These are phyloP conservation scores for Uloborus diversus DNA, from an alignment of 1,140 invertebrate species.

Conservation along the genomic window DNA sequence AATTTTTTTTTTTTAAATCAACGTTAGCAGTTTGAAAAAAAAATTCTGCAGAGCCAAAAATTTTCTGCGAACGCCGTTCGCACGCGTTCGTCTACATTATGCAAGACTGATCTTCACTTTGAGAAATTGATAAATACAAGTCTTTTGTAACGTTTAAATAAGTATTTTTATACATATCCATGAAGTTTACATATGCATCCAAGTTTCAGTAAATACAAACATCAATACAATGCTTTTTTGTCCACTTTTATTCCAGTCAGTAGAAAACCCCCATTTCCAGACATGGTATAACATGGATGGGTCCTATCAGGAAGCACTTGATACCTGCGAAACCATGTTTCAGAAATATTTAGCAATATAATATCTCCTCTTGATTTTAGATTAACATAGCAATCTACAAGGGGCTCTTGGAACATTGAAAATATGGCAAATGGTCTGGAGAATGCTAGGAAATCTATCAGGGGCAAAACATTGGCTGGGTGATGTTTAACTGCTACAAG, in stretches of 20 bases:
- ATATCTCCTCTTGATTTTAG: conserved; percentile 76
- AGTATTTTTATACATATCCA: too few species aligned
- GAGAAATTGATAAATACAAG: too few species aligned
- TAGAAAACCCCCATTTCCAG: conserved; percentile 78
- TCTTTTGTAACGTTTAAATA: too few species aligned
- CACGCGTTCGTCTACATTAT: too few species aligned
- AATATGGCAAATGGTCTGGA: conserved; percentile 87
- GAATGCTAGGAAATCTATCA: conserved; percentile 79
- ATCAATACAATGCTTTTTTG: neutral
- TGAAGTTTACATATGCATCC: too few species aligned
- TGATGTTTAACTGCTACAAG: conserved; percentile 85
- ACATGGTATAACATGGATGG: conserved; percentile 84
- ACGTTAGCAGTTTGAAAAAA: too few species aligned
- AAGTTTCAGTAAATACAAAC: neutral
- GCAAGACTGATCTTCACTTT: too few species aligned
- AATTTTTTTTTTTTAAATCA: too few species aligned
- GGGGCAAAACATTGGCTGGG: conserved; percentile 78
- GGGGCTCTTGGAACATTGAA: conserved; percentile 76
- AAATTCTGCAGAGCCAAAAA: too few species aligned
- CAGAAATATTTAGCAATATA: conserved; percentile 78
- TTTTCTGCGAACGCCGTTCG: too few species aligned
- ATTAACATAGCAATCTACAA: conserved; percentile 80
- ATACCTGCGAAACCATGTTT: conserved; percentile 88
- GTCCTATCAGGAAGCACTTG: conserved; percentile 86
- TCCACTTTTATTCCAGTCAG: conserved; percentile 72